Base-by-base conservation (phyloP, 1,140 invertebrate species). In the Ips typographus region DNA sequence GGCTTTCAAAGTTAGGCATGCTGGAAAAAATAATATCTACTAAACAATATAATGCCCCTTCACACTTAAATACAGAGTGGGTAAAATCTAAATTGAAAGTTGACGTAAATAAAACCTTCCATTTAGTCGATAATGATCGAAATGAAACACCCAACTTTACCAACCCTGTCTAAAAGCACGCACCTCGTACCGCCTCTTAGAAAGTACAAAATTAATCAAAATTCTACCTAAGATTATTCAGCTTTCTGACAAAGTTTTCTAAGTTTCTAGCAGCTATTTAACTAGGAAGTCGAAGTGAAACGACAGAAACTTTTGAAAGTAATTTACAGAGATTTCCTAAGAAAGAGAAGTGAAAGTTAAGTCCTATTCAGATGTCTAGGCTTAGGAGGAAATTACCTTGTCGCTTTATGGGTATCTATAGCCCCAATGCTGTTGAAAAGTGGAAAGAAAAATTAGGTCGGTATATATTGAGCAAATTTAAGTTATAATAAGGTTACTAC, bases 391-490 rank as follows among this genome's bases (percentile, higher is more conserved):
- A 70, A 68, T 72, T 72, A 72, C 71, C 71, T 72, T 55, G 37
- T 53, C 53, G 47, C 36, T 49, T 72, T 72, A 72, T 68, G 66
- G 71, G 66, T 72, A 62, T 42, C 67, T 68, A 67, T 67, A 72
- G 65, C 66, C 71, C 71, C 71, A 72, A 61, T 67, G 60, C 71
- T 72, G 71, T 68, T 69, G 52, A 55, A 55, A 55, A 49, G 22
- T 57, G 8, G n/a, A 6, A 67, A 41, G 38, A n/a, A 40, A 55
- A 63, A 63, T 63, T 40, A 49, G n/a, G 40, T 37, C 5, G 22
- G 6, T 3, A 47, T 22, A 40, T 41, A 40, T 58, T 58, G 4
- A 4, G 2, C 36, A n/a, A 53, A 37, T 3, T 53, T 37, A 37
- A 22, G 22, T 22, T 22, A 22, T 22, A 22, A 22, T 22, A 22